These are phyloP conservation scores for Argyrosomus regius DNA, from an alignment of 2,797 vertebrate species.

Conservation along the genomic window DNA sequence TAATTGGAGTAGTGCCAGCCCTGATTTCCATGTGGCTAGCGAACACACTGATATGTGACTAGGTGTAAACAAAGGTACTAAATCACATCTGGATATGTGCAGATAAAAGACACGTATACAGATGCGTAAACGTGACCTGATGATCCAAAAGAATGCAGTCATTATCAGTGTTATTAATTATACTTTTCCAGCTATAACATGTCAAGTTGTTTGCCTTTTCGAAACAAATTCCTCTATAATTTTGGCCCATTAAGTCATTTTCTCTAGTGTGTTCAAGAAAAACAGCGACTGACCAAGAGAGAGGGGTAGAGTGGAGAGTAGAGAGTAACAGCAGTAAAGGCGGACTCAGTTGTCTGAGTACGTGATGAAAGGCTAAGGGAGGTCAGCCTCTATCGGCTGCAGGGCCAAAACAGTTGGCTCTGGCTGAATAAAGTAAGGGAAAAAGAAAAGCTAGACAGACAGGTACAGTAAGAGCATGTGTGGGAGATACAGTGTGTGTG, in stretches of 20 bases:
- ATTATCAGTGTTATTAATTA: neutral
- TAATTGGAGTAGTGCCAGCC: neutral
- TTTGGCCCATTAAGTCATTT: neutral
- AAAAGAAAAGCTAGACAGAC: constrained; percentile 36
- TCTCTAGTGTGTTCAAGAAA: neutral
- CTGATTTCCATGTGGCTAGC: neutral
- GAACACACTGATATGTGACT: neutral
- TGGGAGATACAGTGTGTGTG: constrained; percentile 3
- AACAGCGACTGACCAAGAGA: neutral
- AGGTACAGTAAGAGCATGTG: constrained; percentile 24
- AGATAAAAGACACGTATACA: neutral
- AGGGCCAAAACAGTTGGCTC: constrained; percentile 48
- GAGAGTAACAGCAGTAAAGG: constrained; percentile 17
- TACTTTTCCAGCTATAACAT: neutral
- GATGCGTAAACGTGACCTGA: neutral
- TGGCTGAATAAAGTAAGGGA: constrained; percentile 32
- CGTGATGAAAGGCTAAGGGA: constrained; percentile 34
- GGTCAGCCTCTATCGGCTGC: constrained; percentile 33
- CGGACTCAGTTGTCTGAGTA: constrained; percentile 27
- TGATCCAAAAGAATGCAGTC: neutral
- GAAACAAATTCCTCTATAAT: neutral
- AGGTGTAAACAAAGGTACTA: too few relatives aligned
- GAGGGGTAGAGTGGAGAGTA: constrained; percentile 9
- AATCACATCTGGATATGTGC: neutral
- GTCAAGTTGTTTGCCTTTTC: neutral